Evolutionary conservation across 2,888 invertebrate genomes (phyloP), one percentile per base, ranked within the genome.

Genomic region (Latrodectus hesperus): DNA sequence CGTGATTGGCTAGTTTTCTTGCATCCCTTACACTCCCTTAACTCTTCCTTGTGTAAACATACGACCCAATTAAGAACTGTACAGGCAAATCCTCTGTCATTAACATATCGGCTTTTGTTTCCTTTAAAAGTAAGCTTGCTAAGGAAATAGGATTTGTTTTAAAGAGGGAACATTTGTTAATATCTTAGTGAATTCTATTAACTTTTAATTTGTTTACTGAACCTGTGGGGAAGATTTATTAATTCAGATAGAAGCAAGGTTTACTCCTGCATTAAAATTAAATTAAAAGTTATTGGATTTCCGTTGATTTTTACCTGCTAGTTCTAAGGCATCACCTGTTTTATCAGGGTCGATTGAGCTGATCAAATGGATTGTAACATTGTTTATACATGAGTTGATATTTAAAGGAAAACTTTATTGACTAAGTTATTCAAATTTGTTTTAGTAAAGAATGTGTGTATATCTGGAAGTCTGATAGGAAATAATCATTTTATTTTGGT

Each of bases 51-150:
- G 55, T 75, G 82, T 75, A 82, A 75, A 82, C 82, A 82, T 75
- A 60, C 74, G 82, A 70, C 75, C 49, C 65, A 67, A 68, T 75
- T 60, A 52, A 75, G 60, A 75, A 67, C 65, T 67, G 73, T 74
- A 38, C 38, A 38, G 65, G 73, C 38, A 55, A 82, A 70, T 60
- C 68, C 67, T 68, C 38, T 75, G 82, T 82, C 82, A 82, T 82
- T 82, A 82, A 82, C 82, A 82, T 82, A 82, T 75, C 55, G 82
- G 70, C 75, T 82, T 81, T 82, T 70, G 82, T 82, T 82, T 75
- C 70, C 67, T 75, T 75, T 75, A 82, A 75, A 70, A 38, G 60
- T 82, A 75, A 68, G 75, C 67, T 75, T 26, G 68, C 68, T 49
- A 75, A 70, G 82, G 74, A 81, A 81, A 81, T 81, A 67, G 67